Conservation (phyloP, 1,140 invertebrate species). For the Archegozetes longisetosus region DNA sequence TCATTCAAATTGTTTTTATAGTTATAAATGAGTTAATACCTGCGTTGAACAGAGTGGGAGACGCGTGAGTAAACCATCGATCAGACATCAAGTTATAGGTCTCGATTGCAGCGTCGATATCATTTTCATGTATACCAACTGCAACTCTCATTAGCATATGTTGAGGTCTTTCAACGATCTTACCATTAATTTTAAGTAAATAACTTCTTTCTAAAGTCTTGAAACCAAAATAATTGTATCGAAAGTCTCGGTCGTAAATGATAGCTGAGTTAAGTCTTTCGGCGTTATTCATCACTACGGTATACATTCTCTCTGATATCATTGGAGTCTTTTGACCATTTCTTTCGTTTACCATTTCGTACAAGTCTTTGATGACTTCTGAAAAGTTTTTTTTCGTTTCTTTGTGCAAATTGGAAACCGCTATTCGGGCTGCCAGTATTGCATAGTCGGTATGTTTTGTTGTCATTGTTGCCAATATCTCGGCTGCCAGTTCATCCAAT, state of each 20-base stretch:
- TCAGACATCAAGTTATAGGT: slow-evolving; percentile 93
- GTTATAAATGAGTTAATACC: too few species aligned
- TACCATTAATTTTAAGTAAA: slow-evolving; percentile 77
- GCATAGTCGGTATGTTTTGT: slow-evolving; percentile 95
- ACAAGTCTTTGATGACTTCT: slow-evolving; percentile 82
- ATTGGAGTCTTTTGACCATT: slow-evolving; percentile 54
- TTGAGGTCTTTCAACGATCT: slow-evolving; percentile 89
- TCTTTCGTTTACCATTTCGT: slow-evolving; percentile 52
- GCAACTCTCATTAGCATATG: slow-evolving; percentile 97
- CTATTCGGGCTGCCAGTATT: slow-evolving; percentile 80
- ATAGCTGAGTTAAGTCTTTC: slow-evolving; percentile 86
- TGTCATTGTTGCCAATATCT: slow-evolving; percentile 89
- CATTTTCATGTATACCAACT: slow-evolving; percentile 87
- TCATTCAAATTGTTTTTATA: background rate
- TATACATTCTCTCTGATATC: slow-evolving; percentile 65
- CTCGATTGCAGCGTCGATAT: slow-evolving; percentile 83
- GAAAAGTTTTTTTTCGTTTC: slow-evolving; percentile 78
- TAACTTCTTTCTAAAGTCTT: slow-evolving; percentile 93
- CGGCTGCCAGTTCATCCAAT: slow-evolving; percentile 88
- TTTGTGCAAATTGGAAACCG: slow-evolving; percentile 92
- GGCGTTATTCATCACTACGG: slow-evolving; percentile 71
- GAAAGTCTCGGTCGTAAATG: slow-evolving; percentile 92
- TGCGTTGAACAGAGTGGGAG: slow-evolving; percentile 89
- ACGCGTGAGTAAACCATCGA: slow-evolving; percentile 93
- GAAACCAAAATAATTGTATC: slow-evolving; percentile 97